phyloP scores from a whole-genome alignment of 2,113 vertebrate genomes.

The Paracanthobrama guichenoti region DNA sequence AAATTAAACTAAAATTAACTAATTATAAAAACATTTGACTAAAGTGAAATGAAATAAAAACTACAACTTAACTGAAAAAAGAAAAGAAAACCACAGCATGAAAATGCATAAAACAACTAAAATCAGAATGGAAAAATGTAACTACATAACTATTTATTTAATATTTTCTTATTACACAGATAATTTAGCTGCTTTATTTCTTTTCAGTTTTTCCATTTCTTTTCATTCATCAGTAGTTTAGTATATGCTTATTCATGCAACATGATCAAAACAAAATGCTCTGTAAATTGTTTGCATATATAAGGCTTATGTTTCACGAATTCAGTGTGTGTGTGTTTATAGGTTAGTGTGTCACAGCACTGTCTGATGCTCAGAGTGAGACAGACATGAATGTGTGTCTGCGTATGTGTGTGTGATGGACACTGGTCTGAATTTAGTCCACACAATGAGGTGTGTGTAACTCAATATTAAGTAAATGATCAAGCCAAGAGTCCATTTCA shows the following conservation, averaged over 20 bases:
- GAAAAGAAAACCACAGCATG: background rate
- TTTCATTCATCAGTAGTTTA: background rate
- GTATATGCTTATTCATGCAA: background rate
- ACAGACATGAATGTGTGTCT: background rate
- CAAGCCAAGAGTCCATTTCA: background rate
- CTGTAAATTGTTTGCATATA: background rate
- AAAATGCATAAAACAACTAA: background rate
- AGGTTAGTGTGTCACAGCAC: slow-evolving; percentile 3
- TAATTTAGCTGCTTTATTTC: background rate
- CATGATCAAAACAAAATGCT: background rate
- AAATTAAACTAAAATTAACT: background rate
- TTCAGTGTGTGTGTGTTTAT: background rate
- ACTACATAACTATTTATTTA: background rate
- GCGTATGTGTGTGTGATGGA: background rate
- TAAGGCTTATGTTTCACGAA: background rate
- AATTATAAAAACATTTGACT: background rate
- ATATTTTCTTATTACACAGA: background rate
- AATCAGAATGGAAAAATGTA: background rate
- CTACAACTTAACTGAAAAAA: background rate
- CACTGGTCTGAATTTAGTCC: background rate
- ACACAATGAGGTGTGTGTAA: slow-evolving; percentile 27
- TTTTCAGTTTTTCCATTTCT: background rate
- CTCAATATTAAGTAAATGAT: slow-evolving; percentile 21
- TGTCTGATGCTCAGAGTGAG: background rate
- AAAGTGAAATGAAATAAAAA: background rate